Conservation (phyloP, 2,113 vertebrate species). For the Podarcis muralis region DNA sequence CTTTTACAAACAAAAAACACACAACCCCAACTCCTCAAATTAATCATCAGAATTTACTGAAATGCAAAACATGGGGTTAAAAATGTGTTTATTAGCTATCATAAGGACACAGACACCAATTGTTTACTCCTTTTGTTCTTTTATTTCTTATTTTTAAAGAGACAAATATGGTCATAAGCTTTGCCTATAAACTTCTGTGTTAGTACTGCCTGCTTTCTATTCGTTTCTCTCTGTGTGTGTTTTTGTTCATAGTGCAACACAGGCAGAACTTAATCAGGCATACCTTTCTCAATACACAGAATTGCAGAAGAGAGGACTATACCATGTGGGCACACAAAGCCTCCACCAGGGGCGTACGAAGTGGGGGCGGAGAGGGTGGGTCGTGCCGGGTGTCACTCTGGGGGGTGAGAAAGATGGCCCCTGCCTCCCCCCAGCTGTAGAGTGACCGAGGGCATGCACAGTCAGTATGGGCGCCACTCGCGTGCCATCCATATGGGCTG, state of each 20-base stretch:
- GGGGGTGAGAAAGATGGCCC: too few species aligned
- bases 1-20: background rate
- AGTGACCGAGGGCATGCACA: too few species aligned
- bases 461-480: too few species aligned
- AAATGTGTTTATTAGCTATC: background rate
- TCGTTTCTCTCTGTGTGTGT: too few species aligned
- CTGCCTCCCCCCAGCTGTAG: too few species aligned
- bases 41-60: background rate
- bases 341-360: background rate
- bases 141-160: background rate
- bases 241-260: background rate
- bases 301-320: background rate
- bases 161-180: background rate
- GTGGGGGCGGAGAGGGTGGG: too few species aligned
- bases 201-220: background rate
- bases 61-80: background rate
- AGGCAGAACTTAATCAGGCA: background rate
- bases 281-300: background rate
- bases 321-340: background rate
- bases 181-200: background rate
- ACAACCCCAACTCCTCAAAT: too few species aligned
- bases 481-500: too few species aligned
- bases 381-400: too few species aligned
- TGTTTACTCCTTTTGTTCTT: background rate
- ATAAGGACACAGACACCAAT: background rate